Evolutionary conservation across 2,113 vertebrate genomes (phyloP).

Genomic region (Cranoglanis bouderius): DNA sequence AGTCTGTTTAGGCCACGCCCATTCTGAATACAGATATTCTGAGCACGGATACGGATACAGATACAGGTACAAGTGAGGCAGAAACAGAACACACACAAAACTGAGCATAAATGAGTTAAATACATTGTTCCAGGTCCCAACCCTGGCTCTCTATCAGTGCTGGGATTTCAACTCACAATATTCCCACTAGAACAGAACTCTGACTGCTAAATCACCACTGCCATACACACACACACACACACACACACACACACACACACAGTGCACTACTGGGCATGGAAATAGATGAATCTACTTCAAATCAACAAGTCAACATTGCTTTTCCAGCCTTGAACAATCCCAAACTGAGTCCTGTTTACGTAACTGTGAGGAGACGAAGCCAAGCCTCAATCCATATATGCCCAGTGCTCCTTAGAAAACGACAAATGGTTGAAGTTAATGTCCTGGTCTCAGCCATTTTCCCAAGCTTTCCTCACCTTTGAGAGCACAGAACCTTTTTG

Average conservation of each 20-base stretch:
- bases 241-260: not conserved
- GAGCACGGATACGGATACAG: not conserved
- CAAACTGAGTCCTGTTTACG: not conserved
- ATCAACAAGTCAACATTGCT: not conserved
- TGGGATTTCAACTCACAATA: not conserved
- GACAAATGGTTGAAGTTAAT: conserved; percentile 25
- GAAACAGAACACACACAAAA: not conserved
- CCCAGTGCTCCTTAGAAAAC: conserved; percentile 32
- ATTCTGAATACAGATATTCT: conserved; percentile 6
- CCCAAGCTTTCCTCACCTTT: conserved; percentile 41
- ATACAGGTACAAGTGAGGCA: not conserved
- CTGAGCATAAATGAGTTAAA: not conserved
- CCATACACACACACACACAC: not conserved
- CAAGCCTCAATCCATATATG: conserved; percentile 41
- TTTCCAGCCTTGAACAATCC: not conserved
- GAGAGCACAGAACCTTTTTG: conserved; percentile 39
- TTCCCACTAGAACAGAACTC: not conserved
- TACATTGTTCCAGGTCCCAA: not conserved
- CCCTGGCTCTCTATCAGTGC: not conserved
- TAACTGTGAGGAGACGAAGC: conserved; percentile 2
- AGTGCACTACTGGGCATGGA: not conserved
- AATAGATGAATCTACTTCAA: not conserved
- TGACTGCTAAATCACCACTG: not conserved
- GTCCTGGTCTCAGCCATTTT: conserved; percentile 39
- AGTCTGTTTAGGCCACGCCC: not conserved